These are phyloP conservation scores for Ceriagrion tenellum DNA, from an alignment of 2,888 invertebrate species.

Conservation along the genomic window DNA sequence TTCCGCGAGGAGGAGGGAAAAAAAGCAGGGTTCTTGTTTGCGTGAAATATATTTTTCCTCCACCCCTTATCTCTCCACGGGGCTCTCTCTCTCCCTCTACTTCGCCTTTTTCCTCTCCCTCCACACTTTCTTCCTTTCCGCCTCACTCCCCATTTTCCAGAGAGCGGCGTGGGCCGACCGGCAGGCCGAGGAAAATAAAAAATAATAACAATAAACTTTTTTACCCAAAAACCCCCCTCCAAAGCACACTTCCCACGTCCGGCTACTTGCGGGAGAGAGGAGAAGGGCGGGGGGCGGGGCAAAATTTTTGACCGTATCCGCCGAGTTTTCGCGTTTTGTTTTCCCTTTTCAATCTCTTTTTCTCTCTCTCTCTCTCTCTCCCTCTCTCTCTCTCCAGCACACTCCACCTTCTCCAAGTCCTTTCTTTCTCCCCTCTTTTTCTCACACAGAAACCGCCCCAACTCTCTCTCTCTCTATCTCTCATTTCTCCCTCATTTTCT, in stretches of 20 bases:
- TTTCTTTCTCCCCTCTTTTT: neutral
- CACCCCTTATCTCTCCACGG: neutral
- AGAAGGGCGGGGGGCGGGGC: neutral
- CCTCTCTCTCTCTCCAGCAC: neutral
- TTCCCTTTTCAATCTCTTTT: neutral
- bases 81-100: neutral
- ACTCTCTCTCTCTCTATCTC: no score
- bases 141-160: neutral
- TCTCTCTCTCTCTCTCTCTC: neutral
- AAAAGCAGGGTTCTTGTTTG: slow-evolving; percentile 25
- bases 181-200: neutral
- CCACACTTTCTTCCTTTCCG: neutral
- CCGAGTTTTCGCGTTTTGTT: slow-evolving; percentile 13
- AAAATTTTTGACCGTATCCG: slow-evolving; percentile 7
- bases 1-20: neutral
- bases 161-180: neutral
- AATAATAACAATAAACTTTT: no score
- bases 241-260: neutral
- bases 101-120: neutral
- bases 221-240: neutral
- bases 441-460: neutral
- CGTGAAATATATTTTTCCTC: slow-evolving; percentile 1
- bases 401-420: neutral
- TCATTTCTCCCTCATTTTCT: no score
- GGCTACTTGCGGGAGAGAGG: neutral